Evolutionary conservation across 2,797 vertebrate genomes (phyloP), one percentile per base, ranked within the genome.

Genomic region (Siniperca obscura): DNA sequence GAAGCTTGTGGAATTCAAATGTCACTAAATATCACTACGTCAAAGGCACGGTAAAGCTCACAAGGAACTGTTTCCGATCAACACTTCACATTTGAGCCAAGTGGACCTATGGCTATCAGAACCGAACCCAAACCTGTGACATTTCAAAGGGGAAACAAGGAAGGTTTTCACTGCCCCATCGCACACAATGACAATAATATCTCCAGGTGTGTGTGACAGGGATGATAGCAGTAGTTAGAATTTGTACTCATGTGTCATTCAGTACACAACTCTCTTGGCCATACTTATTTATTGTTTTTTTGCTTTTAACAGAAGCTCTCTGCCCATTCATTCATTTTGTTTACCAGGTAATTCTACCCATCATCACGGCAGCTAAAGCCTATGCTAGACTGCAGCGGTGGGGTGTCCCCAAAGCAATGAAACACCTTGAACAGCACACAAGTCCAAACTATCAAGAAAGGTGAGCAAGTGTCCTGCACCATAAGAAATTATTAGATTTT

Each of bases 21-120:
- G 90, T 89, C 90, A 91, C 66, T 60, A 82, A 91, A 89, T 87
- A 86, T 88, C 82, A 87, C 81, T 82, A 83, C 57, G 71, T 90
- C 62, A 79, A 67, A 85, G 61, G 50, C 48, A 74, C 16, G 5
- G 36, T 60, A 57, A 61, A 65, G 70, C 73, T 80, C 50, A 13
- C 21, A n/a, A 75, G 19, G 46, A 78, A 52, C 68, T 70, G 64
- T 67, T 68, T 76, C 73, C 14, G 61, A 86, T 87, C 81, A 86
- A 38, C 74, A 78, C 81, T 84, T 86, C 81, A 88, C 86, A 82
- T 87, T 86, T 78, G 55, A 84, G 59, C 77, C 71, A 68, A 84
- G 81, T 55, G 76, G 85, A 90, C 84, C 74, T 55, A 55, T 70
- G 71, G 76, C 77, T 83, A 78, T 73, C 84, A 74, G 78, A 42